Conservation (phyloP, 2,888 invertebrate genomes). For the Slavum lentiscoides region DNA sequence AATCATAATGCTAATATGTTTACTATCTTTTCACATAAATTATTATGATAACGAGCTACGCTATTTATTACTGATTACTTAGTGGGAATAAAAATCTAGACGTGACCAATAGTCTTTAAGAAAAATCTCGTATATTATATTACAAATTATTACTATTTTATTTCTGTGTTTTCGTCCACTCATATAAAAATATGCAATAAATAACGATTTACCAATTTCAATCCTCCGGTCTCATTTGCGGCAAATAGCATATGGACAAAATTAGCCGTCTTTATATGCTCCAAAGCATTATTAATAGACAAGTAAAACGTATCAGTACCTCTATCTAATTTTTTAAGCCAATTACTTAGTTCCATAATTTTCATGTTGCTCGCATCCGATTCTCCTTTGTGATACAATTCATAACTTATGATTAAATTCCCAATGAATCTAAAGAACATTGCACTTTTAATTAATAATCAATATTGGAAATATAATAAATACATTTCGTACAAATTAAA, state of each 20-base stretch:
- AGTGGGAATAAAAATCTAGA: too few relatives aligned
- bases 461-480: neutral
- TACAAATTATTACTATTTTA: neutral
- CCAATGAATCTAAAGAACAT: slow-evolving; percentile 30
- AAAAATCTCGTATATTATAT: too few relatives aligned
- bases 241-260: slow-evolving; percentile 31
- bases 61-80: too few relatives aligned
- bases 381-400: slow-evolving; percentile 30
- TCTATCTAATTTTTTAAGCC: slow-evolving; percentile 31
- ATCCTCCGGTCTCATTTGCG: neutral
- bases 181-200: neutral
- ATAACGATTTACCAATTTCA: neutral
- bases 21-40: neutral
- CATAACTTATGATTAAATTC: slow-evolving; percentile 44
- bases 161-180: neutral
- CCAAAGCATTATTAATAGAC: slow-evolving; percentile 32
- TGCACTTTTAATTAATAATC: neutral
- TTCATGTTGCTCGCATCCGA: slow-evolving; percentile 5
- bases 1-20: neutral
- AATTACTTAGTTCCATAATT: slow-evolving; percentile 37
- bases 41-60: too few relatives aligned
- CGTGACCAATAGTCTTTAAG: too few relatives aligned
- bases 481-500: too few relatives aligned
- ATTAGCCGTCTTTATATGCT: slow-evolving; percentile 18
- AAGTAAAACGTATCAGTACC: slow-evolving; percentile 37